Evolutionary conservation across 2,113 vertebrate species (phyloP).

Genomic region (Grallaria varia): DNA sequence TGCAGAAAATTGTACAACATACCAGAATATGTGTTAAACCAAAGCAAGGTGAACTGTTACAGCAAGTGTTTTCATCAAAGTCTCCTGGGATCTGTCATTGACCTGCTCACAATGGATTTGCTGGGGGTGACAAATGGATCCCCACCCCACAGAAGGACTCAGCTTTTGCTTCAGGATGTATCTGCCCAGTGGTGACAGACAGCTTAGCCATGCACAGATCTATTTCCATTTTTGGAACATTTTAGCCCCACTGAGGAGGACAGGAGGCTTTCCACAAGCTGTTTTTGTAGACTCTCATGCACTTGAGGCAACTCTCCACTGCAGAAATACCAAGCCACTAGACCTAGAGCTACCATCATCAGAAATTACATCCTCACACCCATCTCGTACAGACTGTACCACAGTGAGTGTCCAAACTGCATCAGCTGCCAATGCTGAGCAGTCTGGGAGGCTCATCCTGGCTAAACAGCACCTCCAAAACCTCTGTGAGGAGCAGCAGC

Average conservation of each 20-base stretch:
- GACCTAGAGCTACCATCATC: not conserved
- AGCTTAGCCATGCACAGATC: not conserved
- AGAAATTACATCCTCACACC: not conserved
- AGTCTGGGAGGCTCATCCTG: not conserved
- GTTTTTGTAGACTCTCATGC: not conserved
- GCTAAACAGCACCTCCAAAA: not conserved
- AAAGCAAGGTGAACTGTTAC: not conserved
- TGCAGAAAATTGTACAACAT: not conserved
- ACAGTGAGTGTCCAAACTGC: not conserved
- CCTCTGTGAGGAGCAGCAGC: not conserved
- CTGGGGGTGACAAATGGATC: not conserved
- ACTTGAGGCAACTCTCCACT: not conserved
- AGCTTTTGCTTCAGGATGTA: not conserved
- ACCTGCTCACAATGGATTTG: not conserved
- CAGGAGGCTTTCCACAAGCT: not conserved
- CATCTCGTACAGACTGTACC: not conserved
- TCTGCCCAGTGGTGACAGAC: too few relatives aligned
- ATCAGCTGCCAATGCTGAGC: not conserved
- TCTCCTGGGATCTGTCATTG: not conserved
- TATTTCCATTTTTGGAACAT: not conserved
- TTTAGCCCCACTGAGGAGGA: not conserved
- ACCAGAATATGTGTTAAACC: not conserved
- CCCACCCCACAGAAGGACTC: not conserved
- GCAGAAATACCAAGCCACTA: not conserved
- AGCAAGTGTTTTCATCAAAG: not conserved